Evolutionary conservation across 1,140 invertebrate genomes (phyloP), one percentile per base, ranked within the genome.

Genomic region (Forficula auricularia): DNA sequence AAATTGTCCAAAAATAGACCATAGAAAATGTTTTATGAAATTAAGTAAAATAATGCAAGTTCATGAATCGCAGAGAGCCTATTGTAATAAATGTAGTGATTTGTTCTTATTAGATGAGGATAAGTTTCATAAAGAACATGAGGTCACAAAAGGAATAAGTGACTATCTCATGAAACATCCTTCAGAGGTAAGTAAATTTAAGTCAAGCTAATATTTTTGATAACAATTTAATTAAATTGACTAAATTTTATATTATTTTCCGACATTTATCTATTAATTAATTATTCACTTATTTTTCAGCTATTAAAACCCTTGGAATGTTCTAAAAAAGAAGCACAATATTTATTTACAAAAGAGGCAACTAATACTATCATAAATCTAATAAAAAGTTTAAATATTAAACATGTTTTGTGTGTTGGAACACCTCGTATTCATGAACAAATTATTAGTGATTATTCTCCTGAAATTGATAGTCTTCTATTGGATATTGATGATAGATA

Each of bases 401-500:
- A 62, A 57, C 60, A 77, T 56, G 66, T 86, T 6, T 54, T 90
- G 6, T 86, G 82, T 54, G 72, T 88, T 44, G 82, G 84, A 36
- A 69, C 79, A 10, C 84, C 84, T 12, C 70, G 77, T 45, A 66
- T 86, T 9, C 76, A 82, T 55, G 80, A 82, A 57, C 67, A 71
- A 49, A 68, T 79, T 3, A 59, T 60, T 36, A 57, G 66, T n/a
- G 52, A 68, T 18, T 50, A 62, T 39, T 44, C 54, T 16, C 49
- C 54, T 41, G 53, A 62, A 2, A 70, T 78, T 47, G 63, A 67
- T 7, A 79, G 75, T 36, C 62, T 87, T 32, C 63, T 90, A 1
- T 55, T 90, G 30, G 82, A 87, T 53, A 70, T 83, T 48, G 83
- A 88, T 59, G 67, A 67, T 13, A 66, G 83, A 53, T 80, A 75